Evolutionary conservation across 2,797 vertebrate genomes (phyloP), one percentile per base, ranked within the genome.

Genomic region (Podargus strigoides): DNA sequence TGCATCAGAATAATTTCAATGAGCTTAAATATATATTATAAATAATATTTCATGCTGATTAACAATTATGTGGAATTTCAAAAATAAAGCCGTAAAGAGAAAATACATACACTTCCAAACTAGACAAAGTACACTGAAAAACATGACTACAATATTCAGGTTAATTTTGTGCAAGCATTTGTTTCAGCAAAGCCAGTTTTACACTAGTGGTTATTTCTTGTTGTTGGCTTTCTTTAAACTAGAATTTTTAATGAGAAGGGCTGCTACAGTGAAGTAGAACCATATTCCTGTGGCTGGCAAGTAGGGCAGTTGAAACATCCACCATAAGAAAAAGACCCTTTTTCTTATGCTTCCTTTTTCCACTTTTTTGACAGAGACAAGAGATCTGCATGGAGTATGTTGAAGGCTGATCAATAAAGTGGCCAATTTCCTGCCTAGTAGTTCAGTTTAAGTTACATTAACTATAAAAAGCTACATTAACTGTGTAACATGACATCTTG

Each of bases 1-100:
- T 90, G 87, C 69, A 84, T 91, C 83, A 90, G 90, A 95, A 91
- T 96, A 58, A 93, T 68, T 93, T 85, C 42, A 41, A 11, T 56
- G 21, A 91, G 28, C n/a, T 83, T 64, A 89, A 80, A 78, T 75
- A 82, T 20, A 17, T 19, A 55, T 68, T 82, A 85, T 27, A 91
- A 81, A 66, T 64, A 85, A 14, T 66, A 84, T 34, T 86, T 78
- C 30, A 78, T 0, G 0, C 0, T 78, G 50, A 81, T 86, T 81
- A 93, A 91, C 5, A 64, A 46, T 72, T 89, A 89, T 0, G 4
- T 64, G 30, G 14, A 68, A 86, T 86, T 87, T 78, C 6, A 49
- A 87, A 92, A 87, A 69, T 66, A 59, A 92, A 85, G 83, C 0
- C 0, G 41, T 55, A 58, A 49, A 74, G 18, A 56, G 89, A 63